A percentile compares a stretch with the other conserved stretches of the same genome.
Conservation (phyloP, 1,140 invertebrate species). For the Nephila pilipes region DNA sequence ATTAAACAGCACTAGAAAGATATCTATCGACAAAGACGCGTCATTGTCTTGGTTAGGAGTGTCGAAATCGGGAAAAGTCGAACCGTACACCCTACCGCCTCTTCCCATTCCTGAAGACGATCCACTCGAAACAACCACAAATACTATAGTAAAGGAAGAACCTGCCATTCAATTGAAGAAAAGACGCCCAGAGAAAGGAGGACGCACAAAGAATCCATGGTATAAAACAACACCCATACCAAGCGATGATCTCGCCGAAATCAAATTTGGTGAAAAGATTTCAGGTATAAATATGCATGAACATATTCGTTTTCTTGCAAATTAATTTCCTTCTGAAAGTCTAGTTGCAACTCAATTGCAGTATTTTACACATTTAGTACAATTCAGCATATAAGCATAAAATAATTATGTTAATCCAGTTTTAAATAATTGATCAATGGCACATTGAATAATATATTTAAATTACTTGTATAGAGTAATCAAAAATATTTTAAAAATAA, state of each 20-base stretch:
- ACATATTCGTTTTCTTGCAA: too few relatives aligned
- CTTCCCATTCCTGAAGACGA: constrained; percentile 42
- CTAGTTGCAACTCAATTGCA: too few relatives aligned
- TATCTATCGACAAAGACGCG: background rate
- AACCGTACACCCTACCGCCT: constrained; percentile 68
- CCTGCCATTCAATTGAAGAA: background rate
- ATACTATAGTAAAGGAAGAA: background rate
- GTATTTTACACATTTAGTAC: too few relatives aligned
- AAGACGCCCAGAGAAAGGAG: background rate
- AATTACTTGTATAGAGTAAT: too few relatives aligned
- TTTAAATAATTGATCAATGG: too few relatives aligned
- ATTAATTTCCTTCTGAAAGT: too few relatives aligned
- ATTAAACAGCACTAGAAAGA: background rate
- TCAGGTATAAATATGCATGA: constrained; percentile 32
- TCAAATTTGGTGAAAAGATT: constrained; percentile 66
- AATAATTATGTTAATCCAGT: too few relatives aligned
- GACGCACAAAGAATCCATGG: constrained; percentile 27
- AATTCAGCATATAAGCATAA: too few relatives aligned
- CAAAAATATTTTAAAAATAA: too few relatives aligned
- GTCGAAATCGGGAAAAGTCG: constrained; percentile 13
- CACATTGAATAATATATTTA: too few relatives aligned
- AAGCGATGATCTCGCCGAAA: background rate
- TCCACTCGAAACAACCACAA: background rate
- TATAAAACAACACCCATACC: constrained; percentile 3
- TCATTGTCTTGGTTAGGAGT: constrained; percentile 42